phyloP scores from a whole-genome alignment of 2,113 vertebrate genomes.

The Oreotrochilus melanogaster region DNA sequence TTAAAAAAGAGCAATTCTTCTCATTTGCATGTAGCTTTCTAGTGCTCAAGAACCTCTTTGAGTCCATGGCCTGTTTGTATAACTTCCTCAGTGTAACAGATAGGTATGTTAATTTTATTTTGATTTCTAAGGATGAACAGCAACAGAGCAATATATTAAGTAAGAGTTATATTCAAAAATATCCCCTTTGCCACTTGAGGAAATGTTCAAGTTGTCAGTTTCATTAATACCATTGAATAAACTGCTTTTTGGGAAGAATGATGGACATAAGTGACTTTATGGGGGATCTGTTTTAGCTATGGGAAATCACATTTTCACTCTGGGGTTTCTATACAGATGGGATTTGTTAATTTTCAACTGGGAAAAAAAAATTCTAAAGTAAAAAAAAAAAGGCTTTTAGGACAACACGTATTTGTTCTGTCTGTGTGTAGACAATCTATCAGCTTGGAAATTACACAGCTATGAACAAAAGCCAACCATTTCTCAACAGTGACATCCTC shows the following conservation, averaged over 20 bases:
- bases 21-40: background rate
- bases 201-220: slow-evolving; percentile 62
- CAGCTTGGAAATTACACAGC: slow-evolving; percentile 57
- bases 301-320: slow-evolving; percentile 72
- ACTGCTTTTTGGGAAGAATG: slow-evolving; percentile 39
- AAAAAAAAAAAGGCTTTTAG: slow-evolving; percentile 48
- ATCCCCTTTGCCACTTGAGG: slow-evolving; percentile 51
- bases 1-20: background rate
- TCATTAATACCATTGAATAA: slow-evolving; percentile 63
- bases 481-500: slow-evolving; percentile 40
- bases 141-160: slow-evolving; percentile 64
- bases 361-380: slow-evolving; percentile 47
- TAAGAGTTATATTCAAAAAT: slow-evolving; percentile 63
- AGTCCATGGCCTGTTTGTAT: background rate
- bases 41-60: background rate
- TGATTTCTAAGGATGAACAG: slow-evolving; percentile 42
- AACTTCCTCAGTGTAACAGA: background rate
- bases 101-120: slow-evolving; percentile 49
- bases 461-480: slow-evolving; percentile 49
- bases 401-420: slow-evolving; percentile 56
- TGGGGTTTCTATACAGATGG: slow-evolving; percentile 48
- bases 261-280: slow-evolving; percentile 55
- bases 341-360: slow-evolving; percentile 65
- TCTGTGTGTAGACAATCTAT: slow-evolving; percentile 43
- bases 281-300: slow-evolving; percentile 48